phyloP scores from a whole-genome alignment of 2,888 invertebrate species.

The Lasioglossum zephyrum region DNA sequence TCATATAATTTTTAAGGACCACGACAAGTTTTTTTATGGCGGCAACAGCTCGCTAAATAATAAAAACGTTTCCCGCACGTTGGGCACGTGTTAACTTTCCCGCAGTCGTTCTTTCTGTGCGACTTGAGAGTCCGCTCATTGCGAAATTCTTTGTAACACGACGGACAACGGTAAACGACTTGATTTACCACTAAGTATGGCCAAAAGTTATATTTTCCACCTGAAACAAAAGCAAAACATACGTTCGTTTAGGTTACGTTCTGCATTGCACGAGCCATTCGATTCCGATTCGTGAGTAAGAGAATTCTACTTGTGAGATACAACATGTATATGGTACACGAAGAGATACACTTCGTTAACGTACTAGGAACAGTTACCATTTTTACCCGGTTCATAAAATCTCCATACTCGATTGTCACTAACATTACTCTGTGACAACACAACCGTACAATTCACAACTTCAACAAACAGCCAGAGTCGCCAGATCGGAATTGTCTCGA shows the following conservation, averaged over 20 bases:
- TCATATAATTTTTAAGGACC: too few species aligned
- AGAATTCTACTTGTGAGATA: background rate
- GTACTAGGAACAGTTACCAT: background rate
- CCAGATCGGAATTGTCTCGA: too few species aligned
- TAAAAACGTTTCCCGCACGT: background rate
- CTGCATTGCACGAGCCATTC: background rate
- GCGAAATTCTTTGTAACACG: background rate
- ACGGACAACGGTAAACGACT: background rate
- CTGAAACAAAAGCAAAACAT: background rate
- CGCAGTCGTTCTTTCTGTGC: constrained; percentile 35
- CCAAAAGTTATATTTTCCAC: too few species aligned
- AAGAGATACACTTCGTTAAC: background rate
- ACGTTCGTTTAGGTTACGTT: background rate
- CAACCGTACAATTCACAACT: too few species aligned
- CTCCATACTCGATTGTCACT: too few species aligned
- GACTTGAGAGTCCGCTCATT: background rate
- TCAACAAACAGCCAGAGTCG: too few species aligned
- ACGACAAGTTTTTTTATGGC: constrained; percentile 23
- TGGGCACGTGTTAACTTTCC: background rate
- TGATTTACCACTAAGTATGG: too few species aligned
- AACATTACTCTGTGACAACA: too few species aligned
- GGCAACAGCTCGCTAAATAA: constrained; percentile 25
- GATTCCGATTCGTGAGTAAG: background rate
- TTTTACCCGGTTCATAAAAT: too few species aligned
- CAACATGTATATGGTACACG: background rate